Evolutionary conservation across 1,140 invertebrate species (phyloP).

Genomic region (Araneus ventricosus): DNA sequence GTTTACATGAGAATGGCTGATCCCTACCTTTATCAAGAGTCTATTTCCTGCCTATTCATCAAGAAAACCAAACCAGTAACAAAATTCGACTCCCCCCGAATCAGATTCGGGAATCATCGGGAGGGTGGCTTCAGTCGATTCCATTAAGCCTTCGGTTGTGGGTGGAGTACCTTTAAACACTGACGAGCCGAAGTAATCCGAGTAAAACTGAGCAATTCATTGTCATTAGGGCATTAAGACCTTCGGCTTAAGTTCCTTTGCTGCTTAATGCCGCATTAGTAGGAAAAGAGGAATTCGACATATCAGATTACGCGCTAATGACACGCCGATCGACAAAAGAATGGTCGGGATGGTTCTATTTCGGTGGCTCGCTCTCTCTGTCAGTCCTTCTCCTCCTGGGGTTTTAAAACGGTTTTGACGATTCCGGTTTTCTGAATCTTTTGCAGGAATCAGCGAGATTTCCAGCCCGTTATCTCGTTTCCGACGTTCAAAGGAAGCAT

Average conservation of each 20-base stretch:
- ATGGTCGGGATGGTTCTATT: background rate
- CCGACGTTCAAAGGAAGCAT: slow-evolving; percentile 1
- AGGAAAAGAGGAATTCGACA: background rate
- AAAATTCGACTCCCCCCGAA: background rate
- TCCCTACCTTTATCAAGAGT: background rate
- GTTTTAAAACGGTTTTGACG: slow-evolving; percentile 4
- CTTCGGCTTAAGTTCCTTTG: background rate
- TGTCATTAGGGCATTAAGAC: slow-evolving; percentile 56
- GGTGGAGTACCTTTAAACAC: slow-evolving; percentile 33
- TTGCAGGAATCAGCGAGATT: background rate
- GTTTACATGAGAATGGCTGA: slow-evolving; percentile 6
- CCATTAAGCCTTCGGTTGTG: slow-evolving; percentile 9
- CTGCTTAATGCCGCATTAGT: slow-evolving; percentile 28
- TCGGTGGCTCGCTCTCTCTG: background rate
- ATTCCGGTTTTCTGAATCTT: slow-evolving; percentile 1
- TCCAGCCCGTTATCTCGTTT: background rate
- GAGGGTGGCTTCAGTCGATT: slow-evolving; percentile 1
- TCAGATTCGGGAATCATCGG: slow-evolving; percentile 23
- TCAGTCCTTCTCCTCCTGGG: background rate
- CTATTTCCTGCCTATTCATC: background rate
- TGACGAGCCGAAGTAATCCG: slow-evolving; percentile 11
- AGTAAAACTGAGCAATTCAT: slow-evolving; percentile 36
- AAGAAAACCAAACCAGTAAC: background rate
- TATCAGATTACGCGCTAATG: slow-evolving; percentile 65
- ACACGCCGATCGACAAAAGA: slow-evolving; percentile 22